phyloP scores from a whole-genome alignment of 2,797 vertebrate species.

The Takifugu rubripes region DNA sequence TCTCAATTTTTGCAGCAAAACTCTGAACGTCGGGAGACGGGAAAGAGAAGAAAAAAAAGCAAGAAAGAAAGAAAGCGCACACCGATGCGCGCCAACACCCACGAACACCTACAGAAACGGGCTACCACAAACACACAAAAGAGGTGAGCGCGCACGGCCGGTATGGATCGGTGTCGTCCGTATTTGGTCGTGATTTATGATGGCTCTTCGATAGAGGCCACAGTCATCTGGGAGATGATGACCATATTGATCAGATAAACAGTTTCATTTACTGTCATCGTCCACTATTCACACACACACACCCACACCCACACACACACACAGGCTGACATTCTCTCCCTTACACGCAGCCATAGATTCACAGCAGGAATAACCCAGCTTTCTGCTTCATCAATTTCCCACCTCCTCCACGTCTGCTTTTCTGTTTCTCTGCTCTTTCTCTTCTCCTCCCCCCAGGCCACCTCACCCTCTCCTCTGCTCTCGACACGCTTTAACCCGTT shows the following conservation, averaged over 20 bases:
- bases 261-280: constrained; percentile 82
- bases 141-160: background rate
- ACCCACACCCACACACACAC: constrained; percentile 18
- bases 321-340: constrained; percentile 7
- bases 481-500: constrained; percentile 63
- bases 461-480: constrained; percentile 64
- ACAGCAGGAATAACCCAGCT: constrained; percentile 76
- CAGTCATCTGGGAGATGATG: constrained; percentile 87
- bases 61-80: constrained; percentile 15
- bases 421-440: constrained; percentile 61
- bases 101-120: constrained; percentile 17
- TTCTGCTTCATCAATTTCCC: constrained; percentile 75
- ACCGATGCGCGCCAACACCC: constrained; percentile 10
- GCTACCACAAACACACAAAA: constrained; percentile 14
- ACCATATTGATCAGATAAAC: constrained; percentile 85
- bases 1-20: constrained; percentile 18
- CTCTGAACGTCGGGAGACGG: constrained; percentile 8
- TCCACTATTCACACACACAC: constrained; percentile 62
- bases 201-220: constrained; percentile 80
- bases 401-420: constrained; percentile 71
- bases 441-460: constrained; percentile 65
- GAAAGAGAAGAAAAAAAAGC: too few species aligned
- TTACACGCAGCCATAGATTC: constrained; percentile 48
- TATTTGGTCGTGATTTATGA: constrained; percentile 81
- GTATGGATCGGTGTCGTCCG: constrained; percentile 65